Evolutionary conservation across 2,888 invertebrate species (phyloP), one percentile per base, ranked within the genome.

Genomic region (Nomada flava): DNA sequence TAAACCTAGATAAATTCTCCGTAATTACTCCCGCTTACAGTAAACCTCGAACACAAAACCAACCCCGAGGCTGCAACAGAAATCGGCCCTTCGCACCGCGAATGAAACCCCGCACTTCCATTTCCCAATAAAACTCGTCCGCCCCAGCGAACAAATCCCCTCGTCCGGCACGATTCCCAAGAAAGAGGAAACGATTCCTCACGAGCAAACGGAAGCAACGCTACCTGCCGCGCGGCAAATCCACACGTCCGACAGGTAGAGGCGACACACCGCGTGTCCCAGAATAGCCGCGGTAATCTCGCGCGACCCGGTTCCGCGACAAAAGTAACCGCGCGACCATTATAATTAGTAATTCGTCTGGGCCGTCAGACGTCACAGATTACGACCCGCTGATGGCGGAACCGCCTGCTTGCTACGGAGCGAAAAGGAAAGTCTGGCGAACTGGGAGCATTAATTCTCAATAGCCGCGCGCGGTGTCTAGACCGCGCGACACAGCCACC

Each of bases 401-500:
- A 86, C 75, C 73, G 75, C 60, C 77, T 72, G 76, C 74, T 85
- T 76, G 82, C 85, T 87, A 81, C 79, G 84, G 69, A 79, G 79
- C 79, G 87, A 87, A 86, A 88, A 82, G 83, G 83, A 86, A 88
- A 87, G 85, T 88, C 83, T 85, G 80, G 82, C 74, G 79, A 87
- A 86, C 75, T 67, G 73, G 72, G 69, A 76, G 82, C 82, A 88
- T 86, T 88, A 88, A 88, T 88, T 86, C 86, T 73, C 83, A 78
- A 79, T 36, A 62, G 60, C 78, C 72, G 69, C 68, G 67, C 82
- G 79, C 84, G 75, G 82, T 82, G 88, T 88, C 88, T 88, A 88
- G 88, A 88, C 87, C 81, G 82, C 81, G 83, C 86, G 88, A 84
- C 85, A 82, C 86, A 86, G 87, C 85, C 86, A 85, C 87, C 84